These are phyloP conservation scores for Masnerella sp. DNA, from an alignment of 2,888 invertebrate genomes.

Conservation along the genomic window DNA sequence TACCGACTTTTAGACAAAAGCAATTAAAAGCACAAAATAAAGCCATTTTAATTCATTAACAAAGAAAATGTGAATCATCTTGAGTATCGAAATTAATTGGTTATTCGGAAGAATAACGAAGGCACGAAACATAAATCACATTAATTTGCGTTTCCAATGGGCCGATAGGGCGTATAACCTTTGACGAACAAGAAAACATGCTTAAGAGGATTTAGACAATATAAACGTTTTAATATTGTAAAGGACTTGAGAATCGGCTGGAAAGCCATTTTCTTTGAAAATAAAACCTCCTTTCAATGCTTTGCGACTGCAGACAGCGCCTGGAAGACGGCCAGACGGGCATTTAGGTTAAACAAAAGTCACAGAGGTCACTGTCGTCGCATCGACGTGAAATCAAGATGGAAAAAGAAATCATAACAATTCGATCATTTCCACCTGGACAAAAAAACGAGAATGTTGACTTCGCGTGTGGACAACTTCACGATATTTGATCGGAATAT, in stretches of 20 bases:
- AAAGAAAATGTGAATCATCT: too few relatives aligned
- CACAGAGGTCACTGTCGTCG: constrained; percentile 31
- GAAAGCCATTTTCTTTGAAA: constrained; percentile 53
- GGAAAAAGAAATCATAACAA: constrained; percentile 36
- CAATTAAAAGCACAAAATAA: too few relatives aligned
- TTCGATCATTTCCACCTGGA: constrained; percentile 11
- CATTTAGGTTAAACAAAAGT: constrained; percentile 66
- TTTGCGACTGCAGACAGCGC: constrained; percentile 59
- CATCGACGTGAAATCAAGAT: constrained; percentile 43
- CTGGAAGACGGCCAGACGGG: constrained; percentile 68
- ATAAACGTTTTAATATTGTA: constrained; percentile 51
- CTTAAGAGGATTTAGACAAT: constrained; percentile 50
- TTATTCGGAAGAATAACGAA: too few relatives aligned
- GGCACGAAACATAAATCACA: constrained; percentile 16
- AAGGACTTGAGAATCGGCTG: constrained; percentile 23
- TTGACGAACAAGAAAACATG: constrained; percentile 25
- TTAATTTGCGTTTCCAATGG: constrained; percentile 26
- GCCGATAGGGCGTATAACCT: constrained; percentile 18
- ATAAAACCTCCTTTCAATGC: constrained; percentile 58
- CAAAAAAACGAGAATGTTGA: too few relatives aligned
- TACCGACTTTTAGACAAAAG: too few relatives aligned
- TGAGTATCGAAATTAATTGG: too few relatives aligned
- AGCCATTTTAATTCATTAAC: too few relatives aligned
- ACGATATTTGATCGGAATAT: too few relatives aligned
- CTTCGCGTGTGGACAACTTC: too few relatives aligned